Conservation (phyloP, 1,140 invertebrate genomes). For the Ctenoplectra terminalis region DNA sequence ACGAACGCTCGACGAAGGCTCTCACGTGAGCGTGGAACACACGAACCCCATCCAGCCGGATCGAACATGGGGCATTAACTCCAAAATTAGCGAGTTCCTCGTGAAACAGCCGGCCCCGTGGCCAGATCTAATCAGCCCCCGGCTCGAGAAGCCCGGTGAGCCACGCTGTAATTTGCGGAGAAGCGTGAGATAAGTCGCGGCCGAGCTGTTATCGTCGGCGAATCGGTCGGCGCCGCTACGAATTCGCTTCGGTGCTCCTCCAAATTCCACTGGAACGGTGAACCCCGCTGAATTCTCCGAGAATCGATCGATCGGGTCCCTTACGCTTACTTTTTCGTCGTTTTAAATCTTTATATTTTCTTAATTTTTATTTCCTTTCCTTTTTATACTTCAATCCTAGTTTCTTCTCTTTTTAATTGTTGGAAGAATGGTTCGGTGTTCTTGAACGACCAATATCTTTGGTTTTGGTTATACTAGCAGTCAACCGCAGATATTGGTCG, state of each 20-base stretch:
- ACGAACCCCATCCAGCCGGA: slow-evolving; percentile 2
- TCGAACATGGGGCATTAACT: slow-evolving; percentile 46
- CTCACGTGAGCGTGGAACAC: slow-evolving; percentile 13
- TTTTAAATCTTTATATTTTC: not conserved
- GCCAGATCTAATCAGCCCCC: slow-evolving; percentile 53
- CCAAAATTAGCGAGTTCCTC: slow-evolving; percentile 60
- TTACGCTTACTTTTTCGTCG: no score
- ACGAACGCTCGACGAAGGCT: slow-evolving; percentile 2
- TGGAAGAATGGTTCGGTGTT: not conserved
- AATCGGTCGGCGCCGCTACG: not conserved
- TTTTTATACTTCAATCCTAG: not conserved
- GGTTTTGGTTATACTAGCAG: not conserved
- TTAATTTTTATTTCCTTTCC: not conserved
- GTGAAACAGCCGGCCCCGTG: slow-evolving; percentile 27
- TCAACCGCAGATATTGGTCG: slow-evolving; percentile 1
- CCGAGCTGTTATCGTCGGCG: slow-evolving; percentile 10
- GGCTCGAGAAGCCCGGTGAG: slow-evolving; percentile 25
- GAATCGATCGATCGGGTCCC: not conserved
- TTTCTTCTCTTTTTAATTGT: not conserved
- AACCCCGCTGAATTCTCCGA: no score
- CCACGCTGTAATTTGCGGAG: slow-evolving; percentile 43
- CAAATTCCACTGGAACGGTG: slow-evolving; percentile 18
- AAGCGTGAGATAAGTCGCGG: slow-evolving; percentile 42
- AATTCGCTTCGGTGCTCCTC: not conserved
- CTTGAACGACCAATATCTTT: slow-evolving; percentile 3